Base-by-base conservation (phyloP, 2,797 vertebrate species). In the Fistularia tabacaria region DNA sequence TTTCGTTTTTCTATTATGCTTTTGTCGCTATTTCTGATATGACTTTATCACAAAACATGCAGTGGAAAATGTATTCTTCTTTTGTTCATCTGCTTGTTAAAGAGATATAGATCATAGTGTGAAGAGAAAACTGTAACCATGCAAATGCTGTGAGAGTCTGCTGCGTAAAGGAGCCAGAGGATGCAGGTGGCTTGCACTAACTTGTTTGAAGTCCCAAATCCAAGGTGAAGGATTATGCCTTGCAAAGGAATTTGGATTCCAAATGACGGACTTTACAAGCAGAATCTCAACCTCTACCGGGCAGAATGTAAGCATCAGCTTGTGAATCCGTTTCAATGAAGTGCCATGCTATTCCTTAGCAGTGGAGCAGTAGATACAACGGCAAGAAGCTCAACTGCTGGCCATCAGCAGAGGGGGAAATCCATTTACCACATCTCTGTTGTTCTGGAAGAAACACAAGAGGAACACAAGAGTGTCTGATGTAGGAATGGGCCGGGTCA, bases 181-280 rank as follows among this genome's bases (percentile, higher is more conserved):
- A 81, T 86, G 82, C 79, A 81, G 74, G 77, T 80, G 78, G 78
- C 84, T 85, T 82, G 74, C 80, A 62, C 58, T 54, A 54, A 79
- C 82, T 88, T 88, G 79, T 87, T 88, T 86, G 81, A 88, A 87
- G 81, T 74, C 52, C 50, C 69, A 71, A 85, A 89, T 87, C 83
- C 86, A 76, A 88, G 86, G 87, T 90, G 88, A 89, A 81, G 88
- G 90, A 91, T 91, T 91, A 88, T 85, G 64, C 73, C 76, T 82
- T 77, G 67, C 75, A 82, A 72, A 80, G 85, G 88, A 90, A 91
- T 89, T 84, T 76, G 64, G 79, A 76, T 80, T 73, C 81, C 81
- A 83, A 76, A 69, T 87, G 79, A 85, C 79, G 67, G 75, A 84
- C 79, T 86, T 69, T n/a, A 54, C 66, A 59, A 80, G 71, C 63